A percentile compares a stretch with the other conserved stretches of the same genome.
Conservation (phyloP, 2,113 vertebrate species). For the Carollia perspicillata region DNA sequence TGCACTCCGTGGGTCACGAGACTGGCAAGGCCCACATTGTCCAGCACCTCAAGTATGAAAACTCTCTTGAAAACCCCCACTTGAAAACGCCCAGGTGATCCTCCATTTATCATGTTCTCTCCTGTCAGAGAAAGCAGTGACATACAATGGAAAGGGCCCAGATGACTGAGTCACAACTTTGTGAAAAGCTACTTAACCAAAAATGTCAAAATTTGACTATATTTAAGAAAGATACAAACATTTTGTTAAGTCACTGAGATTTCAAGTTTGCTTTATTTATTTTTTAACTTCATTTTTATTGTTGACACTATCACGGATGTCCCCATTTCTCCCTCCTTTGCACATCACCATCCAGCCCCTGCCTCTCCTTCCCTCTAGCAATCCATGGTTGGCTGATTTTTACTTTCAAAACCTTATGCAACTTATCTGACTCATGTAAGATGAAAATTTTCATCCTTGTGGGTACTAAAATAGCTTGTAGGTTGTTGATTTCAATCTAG, state of each 20-base stretch:
- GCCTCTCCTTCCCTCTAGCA: too few relatives aligned
- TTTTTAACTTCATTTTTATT: too few relatives aligned
- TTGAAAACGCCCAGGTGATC: background rate
- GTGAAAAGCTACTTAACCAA: background rate
- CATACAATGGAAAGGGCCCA: background rate
- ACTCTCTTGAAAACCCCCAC: background rate
- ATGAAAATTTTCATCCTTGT: background rate
- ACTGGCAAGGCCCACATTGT: too few relatives aligned
- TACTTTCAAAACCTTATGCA: background rate
- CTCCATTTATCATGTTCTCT: accelerated
- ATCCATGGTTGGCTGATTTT: background rate
- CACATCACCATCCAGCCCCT: too few relatives aligned
- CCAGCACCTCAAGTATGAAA: background rate
- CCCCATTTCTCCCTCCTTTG: too few relatives aligned
- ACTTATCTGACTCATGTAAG: background rate
- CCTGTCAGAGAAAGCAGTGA: background rate
- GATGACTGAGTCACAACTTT: background rate
- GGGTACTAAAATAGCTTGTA: background rate
- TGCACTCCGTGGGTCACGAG: background rate
- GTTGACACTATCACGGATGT: too few relatives aligned
- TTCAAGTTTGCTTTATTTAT: background rate
- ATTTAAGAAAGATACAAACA: background rate
- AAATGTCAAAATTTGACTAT: background rate
- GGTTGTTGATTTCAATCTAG: background rate
- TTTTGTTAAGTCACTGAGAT: background rate